phyloP scores from a whole-genome alignment of 2,888 invertebrate species.

The Cyrtodaria siliqua region DNA sequence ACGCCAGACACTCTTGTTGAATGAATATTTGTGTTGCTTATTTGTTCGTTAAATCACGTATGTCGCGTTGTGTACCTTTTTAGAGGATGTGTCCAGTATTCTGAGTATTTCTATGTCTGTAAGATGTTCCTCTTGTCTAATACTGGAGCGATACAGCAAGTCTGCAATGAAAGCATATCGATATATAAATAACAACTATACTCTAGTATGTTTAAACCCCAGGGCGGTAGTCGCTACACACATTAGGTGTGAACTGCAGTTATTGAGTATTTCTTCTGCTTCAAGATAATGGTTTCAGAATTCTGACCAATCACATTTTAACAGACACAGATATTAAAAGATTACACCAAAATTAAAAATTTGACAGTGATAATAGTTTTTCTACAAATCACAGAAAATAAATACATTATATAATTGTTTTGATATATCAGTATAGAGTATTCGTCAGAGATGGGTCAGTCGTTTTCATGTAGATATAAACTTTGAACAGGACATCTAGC shows the following conservation, averaged over 20 bases:
- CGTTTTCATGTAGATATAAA: no score
- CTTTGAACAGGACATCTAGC: no score
- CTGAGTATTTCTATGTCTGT: conserved; percentile 79
- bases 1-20: no score
- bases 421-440: no score
- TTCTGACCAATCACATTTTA: neutral
- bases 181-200: neutral
- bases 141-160: conserved; percentile 72
- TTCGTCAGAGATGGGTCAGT: no score
- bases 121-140: conserved; percentile 71
- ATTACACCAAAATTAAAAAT: no score
- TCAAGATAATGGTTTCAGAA: neutral
- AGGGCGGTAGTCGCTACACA: neutral
- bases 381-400: no score
- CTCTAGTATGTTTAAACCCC: no score
- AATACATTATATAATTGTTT: no score
- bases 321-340: neutral
- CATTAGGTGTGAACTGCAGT: neutral
- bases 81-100: conserved; percentile 74
- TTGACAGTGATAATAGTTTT: no score
- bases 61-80: conserved; percentile 55
- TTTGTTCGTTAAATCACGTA: no score
- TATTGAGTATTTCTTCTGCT: neutral
- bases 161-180: conserved; percentile 62
- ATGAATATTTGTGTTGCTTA: no score